Evolutionary conservation across 2,888 invertebrate species (phyloP), one percentile per base, ranked within the genome.

Genomic region (Trichacis sp.): DNA sequence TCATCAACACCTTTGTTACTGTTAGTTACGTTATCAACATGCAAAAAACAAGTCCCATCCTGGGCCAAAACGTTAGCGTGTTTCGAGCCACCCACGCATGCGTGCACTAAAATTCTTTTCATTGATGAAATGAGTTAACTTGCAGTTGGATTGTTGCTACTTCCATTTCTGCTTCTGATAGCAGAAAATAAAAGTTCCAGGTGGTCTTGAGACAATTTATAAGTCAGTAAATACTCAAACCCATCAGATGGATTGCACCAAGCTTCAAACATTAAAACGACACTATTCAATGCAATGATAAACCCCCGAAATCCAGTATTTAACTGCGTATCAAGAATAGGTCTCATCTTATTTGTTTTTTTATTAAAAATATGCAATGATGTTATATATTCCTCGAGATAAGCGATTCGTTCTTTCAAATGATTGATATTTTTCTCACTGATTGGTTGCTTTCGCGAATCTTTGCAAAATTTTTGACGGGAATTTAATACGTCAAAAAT

Each of bases 281-380:
- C 29, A 48, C 55, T 71, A 29, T 66, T 47, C 2, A 71, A 33
- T 17, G 58, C 51, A 42, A 69, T 53, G 14, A 70, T 64, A 1
- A 73, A 50, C 0, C 74, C 71, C 2, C 68, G 4, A 59, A 69
- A 72, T 12, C 69, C 69, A 19, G 70, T 70, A 52, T 65, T 70
- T 53, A 56, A 58, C 19, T 38, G n/a, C 1, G 30, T 47, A 2
- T 62, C 2, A 8, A 68, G 17, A 14, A 72, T 50, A 19, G 30
- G 45, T 36, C 46, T 60, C 24, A n/a, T n/a, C n/a, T n/a, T n/a
- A n/a, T n/a, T n/a, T n/a, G n/a, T n/a, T n/a, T n/a, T n/a, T n/a
- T n/a, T n/a, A n/a, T n/a, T n/a, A n/a, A n/a, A n/a, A n/a, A n/a
- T n/a, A n/a, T n/a, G n/a, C n/a, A n/a, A n/a, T n/a, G n/a, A n/a